Evolutionary conservation across 2,888 invertebrate species (phyloP), one percentile per base, ranked within the genome.

Genomic region (Plagodis pulveraria): DNA sequence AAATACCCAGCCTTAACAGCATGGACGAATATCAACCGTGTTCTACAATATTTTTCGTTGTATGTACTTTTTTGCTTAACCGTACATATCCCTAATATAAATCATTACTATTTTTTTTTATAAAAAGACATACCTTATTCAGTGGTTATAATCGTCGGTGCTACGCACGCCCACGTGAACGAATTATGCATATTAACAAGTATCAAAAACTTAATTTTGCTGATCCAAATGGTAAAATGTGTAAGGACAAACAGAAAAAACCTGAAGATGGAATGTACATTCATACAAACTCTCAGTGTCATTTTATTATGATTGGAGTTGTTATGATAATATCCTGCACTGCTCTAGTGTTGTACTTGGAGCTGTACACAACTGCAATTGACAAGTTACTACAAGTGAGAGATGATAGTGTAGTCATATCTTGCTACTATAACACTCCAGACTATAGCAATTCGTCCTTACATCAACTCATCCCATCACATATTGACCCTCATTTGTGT

Each of bases 391-490:
- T 0, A n/a, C 22, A n/a, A 34, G 32, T 11, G 22, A n/a, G 0
- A 6, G 48, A 44, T 41, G 40, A 41, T 12, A 36, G 22, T 22
- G 22, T 32, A 35, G 50, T 89, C n/a, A 74, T 91, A 6, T 82
- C 96, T 9, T 97, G 97, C 77, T 97, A 97, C 84, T 97, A 96
- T 83, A 93, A 94, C 66, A 90, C 94, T 62, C 94, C 95, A 10
- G 35, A 43, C 5, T 72, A 66, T 56, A 72, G 74, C 54, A 79
- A 81, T 62, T 60, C 12, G 9, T 5, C 56, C 8, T 52, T 57
- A n/a, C 77, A 35, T 6, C 59, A 84, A 65, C 84, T 96, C 54
- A 78, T 85, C 73, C 94, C 96, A 6, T 77, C 85, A 40, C 86
- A 93, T 70, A 93, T 97, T 36, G 95, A 96, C 77, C 94, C 96